Conservation (phyloP, 2,113 vertebrate genomes). For the Ivindomyrus marchei region DNA sequence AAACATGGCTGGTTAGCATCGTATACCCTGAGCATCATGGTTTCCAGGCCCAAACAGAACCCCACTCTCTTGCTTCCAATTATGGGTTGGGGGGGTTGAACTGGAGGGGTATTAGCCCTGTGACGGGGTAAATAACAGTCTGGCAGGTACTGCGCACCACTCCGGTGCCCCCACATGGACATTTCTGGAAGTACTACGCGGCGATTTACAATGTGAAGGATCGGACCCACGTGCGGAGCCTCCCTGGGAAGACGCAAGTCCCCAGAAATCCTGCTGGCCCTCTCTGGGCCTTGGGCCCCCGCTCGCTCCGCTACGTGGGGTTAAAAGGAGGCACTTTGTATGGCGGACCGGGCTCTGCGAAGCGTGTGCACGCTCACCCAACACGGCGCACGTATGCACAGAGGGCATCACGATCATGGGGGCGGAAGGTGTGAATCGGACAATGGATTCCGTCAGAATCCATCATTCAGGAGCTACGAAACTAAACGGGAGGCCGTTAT, state of each 20-base stretch:
- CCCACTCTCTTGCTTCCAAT: neutral
- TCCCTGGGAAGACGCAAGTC: neutral
- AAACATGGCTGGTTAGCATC: neutral
- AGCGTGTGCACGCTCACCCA: neutral
- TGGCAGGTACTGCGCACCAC: neutral
- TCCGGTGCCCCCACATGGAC: neutral
- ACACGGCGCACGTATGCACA: neutral
- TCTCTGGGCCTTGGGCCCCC: neutral
- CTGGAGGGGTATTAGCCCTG: neutral
- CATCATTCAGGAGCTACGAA: neutral
- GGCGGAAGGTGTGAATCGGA: neutral
- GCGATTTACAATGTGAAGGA: constrained; percentile 15
- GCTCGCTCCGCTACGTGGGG: neutral
- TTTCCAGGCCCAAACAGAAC: neutral
- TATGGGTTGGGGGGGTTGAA: neutral
- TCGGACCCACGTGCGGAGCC: neutral
- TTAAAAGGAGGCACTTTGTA: constrained; percentile 22
- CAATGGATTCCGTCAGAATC: neutral
- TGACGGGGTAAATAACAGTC: constrained; percentile 16
- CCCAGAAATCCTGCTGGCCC: neutral
- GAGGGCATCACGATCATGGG: neutral
- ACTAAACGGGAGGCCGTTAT: neutral
- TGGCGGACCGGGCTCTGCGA: neutral
- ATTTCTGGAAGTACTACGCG: neutral
- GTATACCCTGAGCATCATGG: neutral